These are phyloP conservation scores for Dendrolimus punctatus DNA, from an alignment of 1,140 invertebrate species.

Conservation along the genomic window DNA sequence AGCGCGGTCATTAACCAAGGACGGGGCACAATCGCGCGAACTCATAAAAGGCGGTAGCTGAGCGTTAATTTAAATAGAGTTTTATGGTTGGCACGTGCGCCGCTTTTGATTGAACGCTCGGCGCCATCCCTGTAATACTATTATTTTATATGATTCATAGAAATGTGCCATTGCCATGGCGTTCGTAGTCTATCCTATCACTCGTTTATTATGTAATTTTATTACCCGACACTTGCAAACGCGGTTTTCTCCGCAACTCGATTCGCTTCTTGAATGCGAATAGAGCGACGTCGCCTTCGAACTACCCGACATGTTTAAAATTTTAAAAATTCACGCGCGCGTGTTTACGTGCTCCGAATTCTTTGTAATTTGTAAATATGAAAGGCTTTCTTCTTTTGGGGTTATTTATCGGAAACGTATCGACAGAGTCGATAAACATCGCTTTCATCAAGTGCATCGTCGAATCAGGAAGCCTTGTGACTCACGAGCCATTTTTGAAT, in stretches of 20 bases:
- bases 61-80: slow-evolving; percentile 18
- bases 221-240: slow-evolving; percentile 43
- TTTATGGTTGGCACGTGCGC: slow-evolving; percentile 32
- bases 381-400: slow-evolving; percentile 15
- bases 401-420: slow-evolving; percentile 32
- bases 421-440: slow-evolving; percentile 40
- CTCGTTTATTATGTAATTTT: slow-evolving; percentile 56
- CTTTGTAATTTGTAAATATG: slow-evolving; percentile 34
- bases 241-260: slow-evolving; percentile 45
- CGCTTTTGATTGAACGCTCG: slow-evolving; percentile 50
- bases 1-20: slow-evolving; percentile 22
- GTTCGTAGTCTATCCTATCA: slow-evolving; percentile 16
- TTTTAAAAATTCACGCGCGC: slow-evolving; percentile 52
- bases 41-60: slow-evolving; percentile 18
- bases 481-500: slow-evolving; percentile 31
- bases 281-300: slow-evolving; percentile 28
- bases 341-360: slow-evolving; percentile 38
- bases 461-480: slow-evolving; percentile 29
- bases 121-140: slow-evolving; percentile 46
- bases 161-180: slow-evolving; percentile 43
- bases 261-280: slow-evolving; percentile 44
- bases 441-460: slow-evolving; percentile 26
- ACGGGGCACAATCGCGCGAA: slow-evolving; percentile 23
- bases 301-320: slow-evolving; percentile 32
- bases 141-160: slow-evolving; percentile 60